Base-by-base conservation (phyloP, 35 echinoderm and acorn worm species). In the Ophiothrix spiculata region DNA sequence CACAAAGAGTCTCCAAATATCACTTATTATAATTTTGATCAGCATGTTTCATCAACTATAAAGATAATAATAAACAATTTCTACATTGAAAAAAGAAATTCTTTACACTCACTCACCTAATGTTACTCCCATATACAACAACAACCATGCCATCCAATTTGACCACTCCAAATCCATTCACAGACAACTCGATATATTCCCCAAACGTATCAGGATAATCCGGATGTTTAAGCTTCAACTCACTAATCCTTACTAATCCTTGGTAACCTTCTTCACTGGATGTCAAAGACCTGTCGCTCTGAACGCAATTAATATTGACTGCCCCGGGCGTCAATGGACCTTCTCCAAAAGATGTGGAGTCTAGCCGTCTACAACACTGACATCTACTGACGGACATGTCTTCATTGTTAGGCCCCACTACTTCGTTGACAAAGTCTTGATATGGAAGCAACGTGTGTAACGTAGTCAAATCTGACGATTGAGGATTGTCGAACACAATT, bases 331-430 rank as follows among this genome's bases (percentile, higher is more conserved):
- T 85, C 4, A 74, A 28, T 4, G 90, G 86, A 17, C 85, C 94
- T 13, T 54, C 46, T 25, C 94, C 94, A 77, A 92, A 97, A 13
- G 86, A 39, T 25, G 73, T 40, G 32, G 87, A 34, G 31, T 86
- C 46, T 23, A 56, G 46, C 38, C 37, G 56, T 40, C 23, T 33
- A 19, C 92, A 94, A 46, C 92, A 94, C 40, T 36, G 14, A 76
- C 92, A 94, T 21, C 92, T 54, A 81, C 92, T 94, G 19, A 90
- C 90, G n/a, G 87, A 90, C 15, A 63, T 56, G 73, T 85, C 79
- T 6, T 49, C 39, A 0, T n/a, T 39, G 60, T 69, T 69, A 37
- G 64, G 8, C 1, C 40, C 31, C 1, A 74, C 38, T 13, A 74
- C 36, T 33, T 89, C 87, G 35, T 82, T 89, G 25, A 89, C 41